Evolutionary conservation across 1,140 invertebrate species (phyloP).

Genomic region (Euura lappo): DNA sequence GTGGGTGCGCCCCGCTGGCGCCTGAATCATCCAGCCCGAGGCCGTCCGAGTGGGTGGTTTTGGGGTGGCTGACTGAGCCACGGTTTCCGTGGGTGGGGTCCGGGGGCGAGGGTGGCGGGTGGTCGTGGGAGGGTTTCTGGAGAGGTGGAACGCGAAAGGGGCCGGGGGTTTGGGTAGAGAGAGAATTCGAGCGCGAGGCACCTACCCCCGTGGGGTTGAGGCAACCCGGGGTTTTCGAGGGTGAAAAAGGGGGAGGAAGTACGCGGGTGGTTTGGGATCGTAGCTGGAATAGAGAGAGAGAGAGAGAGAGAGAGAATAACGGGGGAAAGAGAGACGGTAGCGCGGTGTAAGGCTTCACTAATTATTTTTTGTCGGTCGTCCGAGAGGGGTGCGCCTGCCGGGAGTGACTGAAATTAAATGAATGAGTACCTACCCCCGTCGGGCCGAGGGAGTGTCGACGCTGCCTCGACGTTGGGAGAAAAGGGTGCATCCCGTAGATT

Average conservation of each 20-base stretch:
- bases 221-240: slow-evolving; percentile 32
- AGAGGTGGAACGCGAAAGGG: slow-evolving; percentile 10
- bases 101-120: slow-evolving; percentile 18
- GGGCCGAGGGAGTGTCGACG: slow-evolving; percentile 15
- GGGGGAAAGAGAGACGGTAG: slow-evolving; percentile 24
- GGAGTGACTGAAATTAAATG: slow-evolving; percentile 57
- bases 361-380: slow-evolving; percentile 59
- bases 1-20: slow-evolving; percentile 61
- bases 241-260: slow-evolving; percentile 15
- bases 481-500: slow-evolving; percentile 1
- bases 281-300: not conserved
- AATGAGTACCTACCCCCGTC: slow-evolving; percentile 40
- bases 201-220: slow-evolving; percentile 36
- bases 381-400: slow-evolving; percentile 52
- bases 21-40: slow-evolving; percentile 58
- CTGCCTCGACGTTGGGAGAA: not conserved
- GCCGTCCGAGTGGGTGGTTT: slow-evolving; percentile 34
- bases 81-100: slow-evolving; percentile 35
- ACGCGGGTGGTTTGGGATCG: slow-evolving; percentile 12
- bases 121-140: slow-evolving; percentile 14
- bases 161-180: slow-evolving; percentile 23
- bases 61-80: slow-evolving; percentile 39
- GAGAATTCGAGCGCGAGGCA: slow-evolving; percentile 47
- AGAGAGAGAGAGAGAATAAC: slow-evolving; percentile 15
- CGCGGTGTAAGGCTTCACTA: slow-evolving; percentile 58